These are phyloP conservation scores for Engystomops pustulosus DNA, from an alignment of 2,113 vertebrate genomes.

Conservation along the genomic window DNA sequence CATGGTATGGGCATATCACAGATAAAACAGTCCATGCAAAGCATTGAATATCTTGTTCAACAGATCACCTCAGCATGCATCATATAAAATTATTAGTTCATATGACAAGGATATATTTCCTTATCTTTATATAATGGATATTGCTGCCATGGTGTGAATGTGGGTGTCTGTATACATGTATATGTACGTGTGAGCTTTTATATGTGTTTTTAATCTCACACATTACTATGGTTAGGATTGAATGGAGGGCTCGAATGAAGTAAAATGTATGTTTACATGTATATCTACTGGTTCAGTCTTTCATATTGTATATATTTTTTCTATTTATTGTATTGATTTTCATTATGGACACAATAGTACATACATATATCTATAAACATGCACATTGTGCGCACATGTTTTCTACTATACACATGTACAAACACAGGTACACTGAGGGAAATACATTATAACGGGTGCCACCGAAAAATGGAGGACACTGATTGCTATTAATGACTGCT, in stretches of 20 bases:
- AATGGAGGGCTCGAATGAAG: conserved; percentile 13
- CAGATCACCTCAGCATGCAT: conserved; percentile 65
- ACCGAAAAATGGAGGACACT: background rate
- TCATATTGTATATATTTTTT: conserved; percentile 77
- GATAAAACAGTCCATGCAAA: conserved; percentile 53
- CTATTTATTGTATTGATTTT: conserved; percentile 75
- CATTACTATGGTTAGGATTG: background rate
- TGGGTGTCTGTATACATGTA: conserved; percentile 61
- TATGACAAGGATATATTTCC: conserved; percentile 67
- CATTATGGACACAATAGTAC: conserved; percentile 55
- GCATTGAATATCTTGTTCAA: conserved; percentile 66
- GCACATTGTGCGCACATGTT: conserved; percentile 19
- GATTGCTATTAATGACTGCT: background rate
- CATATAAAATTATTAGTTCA: conserved; percentile 62
- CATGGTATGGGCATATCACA: background rate
- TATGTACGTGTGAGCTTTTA: background rate
- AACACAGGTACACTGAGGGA: conserved; percentile 56
- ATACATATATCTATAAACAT: conserved; percentile 37
- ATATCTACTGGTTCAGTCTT: conserved; percentile 72
- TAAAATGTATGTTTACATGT: conserved; percentile 66
- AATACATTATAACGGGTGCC: background rate
- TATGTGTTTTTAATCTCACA: background rate
- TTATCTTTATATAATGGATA: conserved; percentile 63
- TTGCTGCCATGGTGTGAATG: conserved; percentile 33
- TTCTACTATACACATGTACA: conserved; percentile 44